A percentile compares a stretch with the other conserved stretches of the same genome.
These are phyloP conservation scores for Origma solitaria DNA, from an alignment of 2,113 vertebrate genomes.

Conservation along the genomic window DNA sequence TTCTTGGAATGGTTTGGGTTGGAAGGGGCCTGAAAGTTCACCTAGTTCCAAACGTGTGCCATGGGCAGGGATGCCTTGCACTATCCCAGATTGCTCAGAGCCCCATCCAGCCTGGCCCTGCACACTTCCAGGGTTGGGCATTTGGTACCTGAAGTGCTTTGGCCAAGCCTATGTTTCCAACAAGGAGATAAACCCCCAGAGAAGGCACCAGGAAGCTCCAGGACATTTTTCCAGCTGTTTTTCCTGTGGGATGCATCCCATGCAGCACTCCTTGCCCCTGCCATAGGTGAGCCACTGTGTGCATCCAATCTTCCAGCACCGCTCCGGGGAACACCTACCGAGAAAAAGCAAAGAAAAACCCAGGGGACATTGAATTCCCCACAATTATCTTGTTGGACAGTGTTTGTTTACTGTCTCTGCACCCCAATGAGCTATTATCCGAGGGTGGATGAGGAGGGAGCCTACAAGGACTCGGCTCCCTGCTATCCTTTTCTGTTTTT, in stretches of 20 bases:
- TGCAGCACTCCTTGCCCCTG: fast-evolving
- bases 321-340: fast-evolving
- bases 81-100: not conserved
- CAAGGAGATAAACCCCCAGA: not conserved
- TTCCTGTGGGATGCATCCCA: fast-evolving
- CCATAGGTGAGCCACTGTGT: fast-evolving
- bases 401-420: not conserved
- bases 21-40: not conserved
- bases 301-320: not conserved
- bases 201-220: not conserved
- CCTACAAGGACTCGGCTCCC: not conserved
- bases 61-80: not conserved
- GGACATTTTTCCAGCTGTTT: not conserved
- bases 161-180: not conserved
- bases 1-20: not conserved
- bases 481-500: not conserved
- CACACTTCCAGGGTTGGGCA: not conserved
- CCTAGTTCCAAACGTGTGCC: not conserved
- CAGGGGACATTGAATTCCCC: not conserved
- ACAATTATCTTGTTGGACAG: not conserved
- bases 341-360: not conserved
- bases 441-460: not conserved
- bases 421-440: no score
- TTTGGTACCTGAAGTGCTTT: not conserved
- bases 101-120: not conserved